These are phyloP conservation scores for Orussus abietinus DNA, from an alignment of 1,140 invertebrate species.

Conservation along the genomic window DNA sequence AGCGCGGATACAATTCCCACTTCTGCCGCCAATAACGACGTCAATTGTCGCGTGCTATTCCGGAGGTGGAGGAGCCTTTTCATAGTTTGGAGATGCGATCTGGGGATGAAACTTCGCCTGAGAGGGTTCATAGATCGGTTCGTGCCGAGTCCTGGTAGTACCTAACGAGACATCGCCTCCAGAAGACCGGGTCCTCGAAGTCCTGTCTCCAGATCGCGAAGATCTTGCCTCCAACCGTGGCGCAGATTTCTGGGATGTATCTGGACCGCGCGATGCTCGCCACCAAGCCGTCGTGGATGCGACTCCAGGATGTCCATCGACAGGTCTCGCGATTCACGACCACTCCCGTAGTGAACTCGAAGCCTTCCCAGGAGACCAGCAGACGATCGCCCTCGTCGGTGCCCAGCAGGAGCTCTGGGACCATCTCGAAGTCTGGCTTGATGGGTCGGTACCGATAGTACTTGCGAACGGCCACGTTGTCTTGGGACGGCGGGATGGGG, in stretches of 20 bases:
- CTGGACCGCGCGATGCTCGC: slow-evolving; percentile 56
- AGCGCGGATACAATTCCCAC: too few relatives aligned
- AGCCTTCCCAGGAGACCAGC: slow-evolving; percentile 59
- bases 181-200: slow-evolving; percentile 53
- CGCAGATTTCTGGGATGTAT: slow-evolving; percentile 52
- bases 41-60: too few relatives aligned
- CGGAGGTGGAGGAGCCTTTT: too few relatives aligned
- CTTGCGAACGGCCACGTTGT: slow-evolving; percentile 21
- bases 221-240: slow-evolving; percentile 58
- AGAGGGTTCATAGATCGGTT: too few relatives aligned
- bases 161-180: slow-evolving; percentile 48
- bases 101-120: too few relatives aligned
- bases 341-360: slow-evolving; percentile 58
- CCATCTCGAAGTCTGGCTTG: slow-evolving; percentile 23
- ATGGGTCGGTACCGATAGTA: slow-evolving; percentile 29
- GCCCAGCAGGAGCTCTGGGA: slow-evolving; percentile 30
- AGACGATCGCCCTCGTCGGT: slow-evolving; percentile 44
- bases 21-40: too few relatives aligned
- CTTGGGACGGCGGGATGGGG: not conserved
- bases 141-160: too few relatives aligned
- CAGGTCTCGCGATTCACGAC: slow-evolving; percentile 55
- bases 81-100: too few relatives aligned
- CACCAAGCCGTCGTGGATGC: slow-evolving; percentile 66
- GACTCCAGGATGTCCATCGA: slow-evolving; percentile 48
- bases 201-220: slow-evolving; percentile 60